Conservation (phyloP, 1,140 invertebrate genomes). For the Diorhabda sublineata region DNA sequence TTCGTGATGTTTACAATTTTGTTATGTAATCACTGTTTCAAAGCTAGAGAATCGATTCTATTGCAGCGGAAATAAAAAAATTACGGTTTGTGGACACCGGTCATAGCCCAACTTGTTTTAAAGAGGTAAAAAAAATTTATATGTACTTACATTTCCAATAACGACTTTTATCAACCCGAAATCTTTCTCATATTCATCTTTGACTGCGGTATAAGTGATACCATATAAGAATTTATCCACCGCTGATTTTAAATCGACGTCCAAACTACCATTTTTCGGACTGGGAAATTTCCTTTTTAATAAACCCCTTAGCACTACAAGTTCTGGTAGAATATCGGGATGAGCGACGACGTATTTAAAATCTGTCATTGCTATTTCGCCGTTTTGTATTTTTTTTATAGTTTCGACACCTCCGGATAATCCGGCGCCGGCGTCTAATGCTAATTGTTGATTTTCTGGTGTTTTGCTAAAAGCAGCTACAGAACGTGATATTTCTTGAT, state of each 20-base stretch:
- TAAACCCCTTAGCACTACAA: conserved; percentile 67
- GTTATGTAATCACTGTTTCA: too few species aligned
- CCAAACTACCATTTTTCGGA: conserved; percentile 62
- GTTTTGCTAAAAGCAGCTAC: conserved; percentile 70
- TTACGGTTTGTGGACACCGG: too few species aligned
- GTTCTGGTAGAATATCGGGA: conserved; percentile 70
- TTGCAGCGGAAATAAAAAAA: too few species aligned
- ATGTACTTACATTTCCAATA: conserved; percentile 61
- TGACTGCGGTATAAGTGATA: conserved; percentile 60
- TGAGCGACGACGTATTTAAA: conserved; percentile 72
- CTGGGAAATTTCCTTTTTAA: conserved; percentile 73
- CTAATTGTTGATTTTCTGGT: conserved; percentile 53
- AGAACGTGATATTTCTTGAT: conserved; percentile 57
- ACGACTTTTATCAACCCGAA: conserved; percentile 62
- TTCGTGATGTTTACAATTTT: too few species aligned
- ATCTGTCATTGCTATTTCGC: conserved; percentile 62
- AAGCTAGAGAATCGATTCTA: too few species aligned
- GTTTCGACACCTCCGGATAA: conserved; percentile 64
- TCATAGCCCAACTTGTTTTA: too few species aligned
- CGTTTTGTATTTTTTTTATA: conserved; percentile 70
- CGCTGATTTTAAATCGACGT: conserved; percentile 55
- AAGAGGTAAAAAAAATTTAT: background rate
- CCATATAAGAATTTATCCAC: conserved; percentile 63
- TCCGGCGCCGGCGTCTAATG: conserved; percentile 63
- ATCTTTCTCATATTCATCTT: conserved; percentile 62